Conservation (phyloP, 2,888 invertebrate genomes). For the Nomada fucata region DNA sequence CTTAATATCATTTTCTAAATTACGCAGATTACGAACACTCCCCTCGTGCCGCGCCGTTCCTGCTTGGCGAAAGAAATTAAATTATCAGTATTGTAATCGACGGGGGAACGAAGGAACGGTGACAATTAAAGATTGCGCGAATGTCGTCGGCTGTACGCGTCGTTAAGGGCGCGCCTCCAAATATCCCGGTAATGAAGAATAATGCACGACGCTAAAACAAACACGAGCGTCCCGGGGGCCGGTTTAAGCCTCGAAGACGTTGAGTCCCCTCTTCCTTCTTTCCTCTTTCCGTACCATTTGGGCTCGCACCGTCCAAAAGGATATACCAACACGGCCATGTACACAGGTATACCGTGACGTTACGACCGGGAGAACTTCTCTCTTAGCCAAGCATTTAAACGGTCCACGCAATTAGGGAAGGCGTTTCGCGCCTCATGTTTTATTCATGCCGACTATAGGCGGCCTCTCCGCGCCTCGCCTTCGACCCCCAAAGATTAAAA, state of each 20-base stretch:
- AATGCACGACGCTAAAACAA: conserved; percentile 59
- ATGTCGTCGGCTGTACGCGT: conserved; percentile 39
- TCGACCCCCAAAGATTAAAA: conserved; percentile 79
- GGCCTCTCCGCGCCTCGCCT: conserved; percentile 61
- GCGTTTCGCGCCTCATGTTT: conserved; percentile 83
- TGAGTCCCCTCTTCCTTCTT: neutral
- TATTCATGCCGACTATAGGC: conserved; percentile 77
- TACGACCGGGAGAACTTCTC: conserved; percentile 64
- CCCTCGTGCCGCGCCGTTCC: neutral
- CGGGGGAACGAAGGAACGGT: neutral
- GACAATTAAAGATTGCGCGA: conserved; percentile 53
- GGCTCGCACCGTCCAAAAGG: conserved; percentile 54
- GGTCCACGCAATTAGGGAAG: conserved; percentile 83
- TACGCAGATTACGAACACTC: conserved; percentile 24
- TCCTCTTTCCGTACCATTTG: conserved; percentile 31
- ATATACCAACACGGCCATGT: conserved; percentile 52
- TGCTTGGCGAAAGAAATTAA: conserved; percentile 31
- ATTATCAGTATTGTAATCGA: conserved; percentile 43
- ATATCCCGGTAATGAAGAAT: conserved; percentile 63
- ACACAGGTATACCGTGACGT: conserved; percentile 48
- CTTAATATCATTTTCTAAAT: conserved; percentile 36
- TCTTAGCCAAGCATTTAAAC: conserved; percentile 77
- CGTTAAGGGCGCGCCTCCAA: conserved; percentile 52
- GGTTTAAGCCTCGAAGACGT: conserved; percentile 55
- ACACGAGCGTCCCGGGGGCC: conserved; percentile 32